Evolutionary conservation across 2,888 invertebrate species (phyloP), one percentile per base, ranked within the genome.

Genomic region (Keiferia lycopersicella): DNA sequence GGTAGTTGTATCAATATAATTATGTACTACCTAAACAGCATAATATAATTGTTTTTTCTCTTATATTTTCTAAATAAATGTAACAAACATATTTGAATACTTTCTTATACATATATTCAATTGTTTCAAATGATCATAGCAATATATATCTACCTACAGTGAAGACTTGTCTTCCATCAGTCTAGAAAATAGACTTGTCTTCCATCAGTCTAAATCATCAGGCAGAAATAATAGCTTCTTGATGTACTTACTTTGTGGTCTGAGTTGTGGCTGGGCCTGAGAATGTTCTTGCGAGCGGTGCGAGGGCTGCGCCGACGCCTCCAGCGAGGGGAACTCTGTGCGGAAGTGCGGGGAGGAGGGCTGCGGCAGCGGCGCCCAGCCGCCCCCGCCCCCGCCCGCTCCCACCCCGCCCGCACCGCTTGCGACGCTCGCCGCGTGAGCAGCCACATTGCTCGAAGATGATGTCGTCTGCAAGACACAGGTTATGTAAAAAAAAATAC

Each of bases 251-350:
- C 92, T 90, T 86, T 91, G 92, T 86, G 92, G 92, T 84, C 92
- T 88, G 71, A 92, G 82, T 77, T 87, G 88, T 69, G 84, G 82
- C 73, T 90, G 91, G 67, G 84, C 76, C 66, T 74, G 74, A 67
- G 84, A 74, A 80, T 88, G 88, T 68, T 90, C 90, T 79, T 86
- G 73, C 71, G 86, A 79, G 71, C 91, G 87, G 77, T 90, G 91
- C 73, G 88, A 84, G 79, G 96, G 96, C 92, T 96, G 96, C 68
- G 92, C 93, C 78, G 93, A 90, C 73, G 93, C 93, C 83, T 93
- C 93, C 77, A 94, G 86, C 83, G 96, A 97, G 82, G 98, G 98
- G 93, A 98, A 98, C 93, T 98, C 98, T 95, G 98, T 97, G 92
- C 97, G 97, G 93, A 98, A 98, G 89, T 96, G 96, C 76, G 97